phyloP scores from a whole-genome alignment of 2,888 invertebrate genomes.

The Pterostichus madidus region DNA sequence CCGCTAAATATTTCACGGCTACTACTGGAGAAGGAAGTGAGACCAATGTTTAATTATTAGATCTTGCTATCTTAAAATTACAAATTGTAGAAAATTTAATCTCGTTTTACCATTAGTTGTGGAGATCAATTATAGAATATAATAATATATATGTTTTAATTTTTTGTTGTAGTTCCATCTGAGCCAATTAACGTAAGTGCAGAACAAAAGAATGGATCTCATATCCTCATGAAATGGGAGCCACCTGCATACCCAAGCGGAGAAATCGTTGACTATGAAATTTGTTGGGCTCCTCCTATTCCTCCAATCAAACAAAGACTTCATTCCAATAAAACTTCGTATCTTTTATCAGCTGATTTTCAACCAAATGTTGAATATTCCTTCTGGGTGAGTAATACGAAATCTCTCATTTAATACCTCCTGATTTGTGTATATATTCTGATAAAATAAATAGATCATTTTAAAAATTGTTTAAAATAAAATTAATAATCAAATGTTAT shows the following conservation, averaged over 20 bases:
- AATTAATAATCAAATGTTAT: too few relatives aligned
- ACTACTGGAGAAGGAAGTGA: conserved; percentile 85
- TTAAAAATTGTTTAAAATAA: too few relatives aligned
- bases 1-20: conserved; percentile 82
- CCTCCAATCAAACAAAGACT: conserved; percentile 79
- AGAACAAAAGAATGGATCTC: conserved; percentile 82
- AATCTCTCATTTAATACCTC: too few relatives aligned
- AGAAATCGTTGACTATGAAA: conserved; percentile 81
- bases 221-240: conserved; percentile 86
- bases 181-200: conserved; percentile 84
- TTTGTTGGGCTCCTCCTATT: conserved; percentile 83
- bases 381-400: conserved; percentile 82
- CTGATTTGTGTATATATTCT: too few relatives aligned
- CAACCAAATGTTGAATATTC: conserved; percentile 82
- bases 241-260: conserved; percentile 84
- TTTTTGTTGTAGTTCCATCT: conserved; percentile 80
- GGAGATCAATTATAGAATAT: too few relatives aligned
- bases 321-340: conserved; percentile 77
- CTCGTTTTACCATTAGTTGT: too few relatives aligned
- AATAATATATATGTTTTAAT: background rate
- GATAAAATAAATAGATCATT: too few relatives aligned
- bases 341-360: conserved; percentile 80
- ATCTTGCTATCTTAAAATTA: too few relatives aligned
- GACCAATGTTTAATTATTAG: conserved; percentile 55
- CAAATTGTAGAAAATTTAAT: too few relatives aligned